Percentiles rank a stretch among this genome's conserved stretches.
Evolutionary conservation across 2,888 invertebrate genomes (phyloP).

Genomic region (Nesidiocoris tenuis): DNA sequence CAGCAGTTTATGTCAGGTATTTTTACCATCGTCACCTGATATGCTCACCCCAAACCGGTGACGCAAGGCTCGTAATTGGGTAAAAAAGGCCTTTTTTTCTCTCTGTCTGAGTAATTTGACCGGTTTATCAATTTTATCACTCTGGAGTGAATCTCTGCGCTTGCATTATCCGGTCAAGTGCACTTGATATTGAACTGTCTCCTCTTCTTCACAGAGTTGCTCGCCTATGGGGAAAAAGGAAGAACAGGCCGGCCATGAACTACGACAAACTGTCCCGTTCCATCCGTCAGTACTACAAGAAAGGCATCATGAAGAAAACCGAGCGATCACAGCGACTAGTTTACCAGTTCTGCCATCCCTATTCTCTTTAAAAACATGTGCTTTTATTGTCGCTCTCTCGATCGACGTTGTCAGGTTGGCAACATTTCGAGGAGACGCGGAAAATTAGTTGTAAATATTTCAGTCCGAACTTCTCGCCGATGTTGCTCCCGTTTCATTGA

Average conservation of each 20-base stretch:
- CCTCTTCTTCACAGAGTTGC: constrained; percentile 74
- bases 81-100: too few species aligned
- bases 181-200: too few species aligned
- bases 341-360: constrained; percentile 97
- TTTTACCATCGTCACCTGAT: too few species aligned
- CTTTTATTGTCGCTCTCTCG: constrained; percentile 34
- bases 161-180: too few species aligned
- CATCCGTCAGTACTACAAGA: constrained; percentile 98
- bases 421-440: neutral
- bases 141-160: too few species aligned
- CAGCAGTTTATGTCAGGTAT: too few species aligned
- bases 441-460: constrained; percentile 40
- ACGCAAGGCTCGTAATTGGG: too few species aligned
- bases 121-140: too few species aligned
- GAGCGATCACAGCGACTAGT: constrained; percentile 96
- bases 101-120: too few species aligned
- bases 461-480: constrained; percentile 35
- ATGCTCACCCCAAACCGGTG: too few species aligned
- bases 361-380: constrained; percentile 62
- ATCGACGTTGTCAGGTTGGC: constrained; percentile 33
- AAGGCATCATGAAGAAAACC: constrained; percentile 99
- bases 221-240: constrained; percentile 95
- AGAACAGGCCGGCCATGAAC: constrained; percentile 99
- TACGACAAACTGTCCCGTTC: constrained; percentile 98
- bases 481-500: constrained; percentile 22